Percentiles rank a stretch among this genome's conserved stretches.
phyloP scores from a whole-genome alignment of 1,140 invertebrate species.

The Drosophila punjabiensis region DNA sequence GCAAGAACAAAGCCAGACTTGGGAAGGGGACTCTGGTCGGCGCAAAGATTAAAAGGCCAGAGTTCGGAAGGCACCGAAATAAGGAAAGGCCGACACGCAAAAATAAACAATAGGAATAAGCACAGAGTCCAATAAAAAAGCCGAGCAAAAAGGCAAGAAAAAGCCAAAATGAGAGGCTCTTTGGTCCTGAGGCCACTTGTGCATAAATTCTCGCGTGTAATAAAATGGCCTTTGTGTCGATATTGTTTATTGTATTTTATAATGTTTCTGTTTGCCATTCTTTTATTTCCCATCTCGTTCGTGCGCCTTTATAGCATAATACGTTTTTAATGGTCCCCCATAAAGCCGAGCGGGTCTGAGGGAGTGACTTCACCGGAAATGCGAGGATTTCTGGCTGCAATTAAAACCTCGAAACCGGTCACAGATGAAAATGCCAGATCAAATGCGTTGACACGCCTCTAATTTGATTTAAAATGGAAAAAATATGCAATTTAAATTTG shows the following conservation, averaged over 20 bases:
- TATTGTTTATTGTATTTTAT: constrained; percentile 76
- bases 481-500: background rate
- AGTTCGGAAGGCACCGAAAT: constrained; percentile 36
- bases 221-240: constrained; percentile 76
- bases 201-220: constrained; percentile 70
- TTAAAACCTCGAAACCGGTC: constrained; percentile 39
- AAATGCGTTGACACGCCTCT: constrained; percentile 8
- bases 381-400: constrained; percentile 46
- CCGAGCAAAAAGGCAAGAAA: constrained; percentile 10
- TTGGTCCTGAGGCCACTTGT: constrained; percentile 40
- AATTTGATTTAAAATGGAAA: constrained; percentile 4
- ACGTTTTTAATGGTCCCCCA: constrained; percentile 65
- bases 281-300: constrained; percentile 24
- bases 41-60: constrained; percentile 70
- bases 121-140: constrained; percentile 39
- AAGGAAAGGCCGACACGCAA: constrained; percentile 37
- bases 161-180: constrained; percentile 25
- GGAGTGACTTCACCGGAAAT: constrained; percentile 7
- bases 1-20: constrained; percentile 50
- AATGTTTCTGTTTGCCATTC: constrained; percentile 40
- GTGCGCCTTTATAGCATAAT: constrained; percentile 65
- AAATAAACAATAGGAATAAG: constrained; percentile 68
- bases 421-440: constrained; percentile 5
- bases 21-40: constrained; percentile 28
- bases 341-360: constrained; percentile 34